Conservation (phyloP, 2,888 invertebrate genomes). For the Drosophila prolongata region DNA sequence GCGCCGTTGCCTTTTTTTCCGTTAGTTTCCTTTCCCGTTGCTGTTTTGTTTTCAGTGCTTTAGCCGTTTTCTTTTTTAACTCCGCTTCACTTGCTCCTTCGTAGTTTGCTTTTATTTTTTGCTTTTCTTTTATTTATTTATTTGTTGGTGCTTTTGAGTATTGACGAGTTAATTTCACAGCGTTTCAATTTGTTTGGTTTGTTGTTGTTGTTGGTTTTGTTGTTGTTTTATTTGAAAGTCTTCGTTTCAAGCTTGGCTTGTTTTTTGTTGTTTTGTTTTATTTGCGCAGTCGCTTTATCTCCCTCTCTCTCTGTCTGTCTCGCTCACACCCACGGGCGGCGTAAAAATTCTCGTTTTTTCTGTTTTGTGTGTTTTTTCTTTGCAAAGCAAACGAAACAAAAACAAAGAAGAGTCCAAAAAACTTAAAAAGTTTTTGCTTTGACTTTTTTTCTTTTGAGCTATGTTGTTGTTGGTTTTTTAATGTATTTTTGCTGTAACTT, state of each 20-base stretch:
- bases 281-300: constrained; percentile 71
- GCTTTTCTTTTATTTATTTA: constrained; percentile 41
- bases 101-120: constrained; percentile 37
- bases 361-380: constrained; percentile 22
- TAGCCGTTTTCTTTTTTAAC: constrained; percentile 45
- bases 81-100: constrained; percentile 64
- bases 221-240: constrained; percentile 59
- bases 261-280: constrained; percentile 46
- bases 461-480: constrained; percentile 66
- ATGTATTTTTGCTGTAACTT: constrained; percentile 80
- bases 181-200: constrained; percentile 77
- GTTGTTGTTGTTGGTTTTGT: constrained; percentile 59
- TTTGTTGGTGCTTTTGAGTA: constrained; percentile 75
- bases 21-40: constrained; percentile 16
- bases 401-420: constrained; percentile 69
- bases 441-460: constrained; percentile 71
- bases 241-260: constrained; percentile 79
- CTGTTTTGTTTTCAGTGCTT: constrained; percentile 36
- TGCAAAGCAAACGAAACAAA: constrained; percentile 57
- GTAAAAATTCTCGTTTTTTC: constrained; percentile 30
- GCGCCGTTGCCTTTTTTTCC: constrained; percentile 44
- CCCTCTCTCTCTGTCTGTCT: constrained; percentile 36
- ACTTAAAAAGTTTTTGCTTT: constrained; percentile 66
- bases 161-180: constrained; percentile 80
- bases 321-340: constrained; percentile 43